These are phyloP conservation scores for Scaptomyza montana DNA, from an alignment of 1,140 invertebrate species.

Conservation along the genomic window DNA sequence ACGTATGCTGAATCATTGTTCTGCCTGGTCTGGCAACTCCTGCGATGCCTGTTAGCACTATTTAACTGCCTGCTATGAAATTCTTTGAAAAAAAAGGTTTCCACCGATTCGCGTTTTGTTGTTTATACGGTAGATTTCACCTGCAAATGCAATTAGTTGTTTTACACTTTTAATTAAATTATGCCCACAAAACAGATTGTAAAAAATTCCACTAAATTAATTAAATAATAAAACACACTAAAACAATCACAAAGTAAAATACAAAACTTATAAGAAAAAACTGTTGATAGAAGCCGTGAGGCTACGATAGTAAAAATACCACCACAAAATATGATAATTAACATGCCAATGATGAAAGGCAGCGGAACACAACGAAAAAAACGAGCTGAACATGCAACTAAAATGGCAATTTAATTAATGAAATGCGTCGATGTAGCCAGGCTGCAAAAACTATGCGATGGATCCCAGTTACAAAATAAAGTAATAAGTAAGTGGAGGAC, in stretches of 20 bases:
- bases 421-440: constrained; percentile 52
- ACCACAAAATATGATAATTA: constrained; percentile 55
- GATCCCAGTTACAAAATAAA: constrained; percentile 5
- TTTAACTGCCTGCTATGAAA: too few relatives aligned
- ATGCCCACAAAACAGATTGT: neutral
- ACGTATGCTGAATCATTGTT: too few relatives aligned
- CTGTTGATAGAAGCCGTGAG: constrained; percentile 2
- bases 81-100: neutral
- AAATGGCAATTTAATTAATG: constrained; percentile 76
- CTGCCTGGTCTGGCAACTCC: too few relatives aligned
- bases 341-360: constrained; percentile 32
- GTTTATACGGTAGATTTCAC: too few relatives aligned
- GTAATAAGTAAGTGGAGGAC: constrained; percentile 4
- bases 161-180: neutral
- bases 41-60: too few relatives aligned
- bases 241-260: constrained; percentile 18
- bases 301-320: constrained; percentile 21
- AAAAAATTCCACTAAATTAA: constrained; percentile 27
- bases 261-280: neutral
- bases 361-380: constrained; percentile 1
- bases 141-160: neutral
- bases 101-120: neutral
- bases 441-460: constrained; percentile 50
- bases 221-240: constrained; percentile 43
- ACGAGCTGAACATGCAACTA: constrained; percentile 48